Percentiles rank a stretch among this genome's conserved stretches.
phyloP scores from a whole-genome alignment of 2,113 vertebrate species.

The Podilymbus podiceps region DNA sequence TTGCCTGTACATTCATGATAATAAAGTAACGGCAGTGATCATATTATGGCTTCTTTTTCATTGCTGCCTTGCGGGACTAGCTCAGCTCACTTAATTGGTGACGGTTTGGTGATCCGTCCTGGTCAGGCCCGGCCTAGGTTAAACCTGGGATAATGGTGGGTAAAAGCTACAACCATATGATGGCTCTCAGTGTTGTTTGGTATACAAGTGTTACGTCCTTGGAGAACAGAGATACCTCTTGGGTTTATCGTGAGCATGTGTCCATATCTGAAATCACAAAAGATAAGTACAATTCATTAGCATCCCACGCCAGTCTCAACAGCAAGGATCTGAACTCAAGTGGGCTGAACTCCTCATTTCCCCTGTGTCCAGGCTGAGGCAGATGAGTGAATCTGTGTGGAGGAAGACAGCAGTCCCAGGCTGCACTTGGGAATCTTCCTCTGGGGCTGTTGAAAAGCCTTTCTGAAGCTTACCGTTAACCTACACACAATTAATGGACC shows the following conservation, averaged over 20 bases:
- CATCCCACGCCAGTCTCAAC: not conserved
- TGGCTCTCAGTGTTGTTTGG: not conserved
- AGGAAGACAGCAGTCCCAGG: not conserved
- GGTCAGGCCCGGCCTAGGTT: not conserved
- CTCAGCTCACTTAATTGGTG: not conserved
- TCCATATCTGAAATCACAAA: not conserved
- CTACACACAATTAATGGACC: not conserved
- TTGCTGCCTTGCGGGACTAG: not conserved
- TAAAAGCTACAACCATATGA: not conserved
- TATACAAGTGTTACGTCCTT: not conserved
- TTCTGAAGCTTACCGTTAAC: not conserved
- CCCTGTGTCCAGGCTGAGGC: not conserved
- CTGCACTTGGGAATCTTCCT: not conserved
- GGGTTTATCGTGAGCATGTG: not conserved
- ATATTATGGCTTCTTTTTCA: not conserved
- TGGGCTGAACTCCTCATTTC: not conserved
- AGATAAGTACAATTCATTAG: not conserved
- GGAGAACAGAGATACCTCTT: not conserved
- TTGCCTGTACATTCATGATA: not conserved
- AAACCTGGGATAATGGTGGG: not conserved
- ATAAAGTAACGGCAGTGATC: not conserved
- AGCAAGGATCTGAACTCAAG: not conserved
- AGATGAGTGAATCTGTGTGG: rapidly evolving
- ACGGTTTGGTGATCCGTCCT: not conserved
- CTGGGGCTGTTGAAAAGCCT: not conserved